Evolutionary conservation across 2,888 invertebrate genomes (phyloP).

Genomic region (Pseudococcus viburni): DNA sequence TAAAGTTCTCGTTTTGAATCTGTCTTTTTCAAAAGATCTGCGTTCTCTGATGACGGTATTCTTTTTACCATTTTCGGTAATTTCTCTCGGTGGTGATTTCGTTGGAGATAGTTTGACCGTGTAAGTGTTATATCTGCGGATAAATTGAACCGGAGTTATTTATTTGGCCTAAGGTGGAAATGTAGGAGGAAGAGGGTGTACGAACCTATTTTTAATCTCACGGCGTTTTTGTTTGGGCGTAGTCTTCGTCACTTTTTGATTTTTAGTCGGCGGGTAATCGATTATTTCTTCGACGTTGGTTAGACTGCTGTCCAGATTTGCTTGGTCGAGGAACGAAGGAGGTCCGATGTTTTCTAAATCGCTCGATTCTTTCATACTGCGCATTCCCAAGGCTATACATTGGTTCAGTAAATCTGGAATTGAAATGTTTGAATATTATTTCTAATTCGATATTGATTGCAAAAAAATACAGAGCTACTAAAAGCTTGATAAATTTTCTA

Average conservation of each 20-base stretch:
- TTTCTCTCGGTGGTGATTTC: constrained; percentile 60
- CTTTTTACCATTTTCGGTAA: constrained; percentile 67
- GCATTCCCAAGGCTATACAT: constrained; percentile 67
- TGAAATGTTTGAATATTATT: neutral
- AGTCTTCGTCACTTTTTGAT: constrained; percentile 73
- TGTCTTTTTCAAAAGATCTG: constrained; percentile 79
- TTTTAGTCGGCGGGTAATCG: constrained; percentile 48
- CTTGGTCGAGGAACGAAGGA: constrained; percentile 82
- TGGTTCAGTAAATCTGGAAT: constrained; percentile 64
- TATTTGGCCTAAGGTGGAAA: neutral
- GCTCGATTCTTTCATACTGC: constrained; percentile 67
- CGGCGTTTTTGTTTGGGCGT: constrained; percentile 86
- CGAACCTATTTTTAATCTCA: constrained; percentile 82
- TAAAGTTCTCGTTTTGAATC: constrained; percentile 82
- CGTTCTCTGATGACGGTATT: constrained; percentile 70
- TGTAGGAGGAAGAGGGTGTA: neutral
- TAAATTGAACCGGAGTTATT: neutral
- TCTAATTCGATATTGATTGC: neutral
- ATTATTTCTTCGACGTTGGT: constrained; percentile 76
- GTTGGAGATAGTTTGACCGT: constrained; percentile 60
- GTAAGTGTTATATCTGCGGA: constrained; percentile 77
- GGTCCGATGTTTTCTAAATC: constrained; percentile 84
- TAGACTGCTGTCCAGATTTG: constrained; percentile 85
- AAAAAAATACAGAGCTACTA: neutral
- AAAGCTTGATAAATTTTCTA: neutral